These are phyloP conservation scores for Hydrozoanthus tunicans DNA, from an alignment of 64 coral and sea anemone species.

Conservation along the genomic window DNA sequence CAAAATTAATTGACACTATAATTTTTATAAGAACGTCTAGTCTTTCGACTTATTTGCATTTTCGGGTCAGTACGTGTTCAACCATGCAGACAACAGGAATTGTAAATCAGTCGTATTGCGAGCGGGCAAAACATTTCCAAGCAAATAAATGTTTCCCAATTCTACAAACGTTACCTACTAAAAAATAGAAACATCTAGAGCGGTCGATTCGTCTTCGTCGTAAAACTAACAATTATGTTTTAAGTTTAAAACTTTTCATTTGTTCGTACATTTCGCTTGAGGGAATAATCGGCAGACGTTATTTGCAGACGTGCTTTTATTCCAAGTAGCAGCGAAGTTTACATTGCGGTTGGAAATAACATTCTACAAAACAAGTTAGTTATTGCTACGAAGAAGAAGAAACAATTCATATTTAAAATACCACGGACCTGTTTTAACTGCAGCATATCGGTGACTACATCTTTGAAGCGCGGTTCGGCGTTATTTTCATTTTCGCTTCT, in stretches of 20 bases:
- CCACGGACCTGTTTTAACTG: slow-evolving; percentile 87
- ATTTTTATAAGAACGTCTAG: not conserved
- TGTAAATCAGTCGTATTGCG: too few species aligned
- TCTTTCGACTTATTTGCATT: not conserved
- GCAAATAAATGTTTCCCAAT: too few species aligned
- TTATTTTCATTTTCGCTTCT: slow-evolving; percentile 49
- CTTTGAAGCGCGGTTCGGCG: slow-evolving; percentile 81
- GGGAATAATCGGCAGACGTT: not conserved
- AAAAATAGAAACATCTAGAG: too few species aligned
- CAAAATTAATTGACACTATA: not conserved
- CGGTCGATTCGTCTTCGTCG: too few species aligned
- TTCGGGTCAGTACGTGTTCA: not conserved
- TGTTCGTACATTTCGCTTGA: slow-evolving; percentile 11
- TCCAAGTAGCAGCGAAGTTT: not conserved
- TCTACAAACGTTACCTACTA: too few species aligned
- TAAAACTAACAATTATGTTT: too few species aligned
- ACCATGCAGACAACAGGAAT: too few species aligned
- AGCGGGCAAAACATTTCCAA: too few species aligned
- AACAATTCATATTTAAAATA: not conserved
- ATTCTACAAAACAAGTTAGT: slow-evolving; percentile 15
- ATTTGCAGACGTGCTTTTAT: slow-evolving; percentile 19
- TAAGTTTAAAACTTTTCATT: not conserved
- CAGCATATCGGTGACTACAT: slow-evolving; percentile 93
- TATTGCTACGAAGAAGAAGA: not conserved
- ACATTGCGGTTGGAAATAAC: not conserved